Percentiles rank a stretch among this genome's conserved stretches.
These are phyloP conservation scores for Procambarus clarkii DNA, from an alignment of 1,140 invertebrate genomes.

Conservation along the genomic window DNA sequence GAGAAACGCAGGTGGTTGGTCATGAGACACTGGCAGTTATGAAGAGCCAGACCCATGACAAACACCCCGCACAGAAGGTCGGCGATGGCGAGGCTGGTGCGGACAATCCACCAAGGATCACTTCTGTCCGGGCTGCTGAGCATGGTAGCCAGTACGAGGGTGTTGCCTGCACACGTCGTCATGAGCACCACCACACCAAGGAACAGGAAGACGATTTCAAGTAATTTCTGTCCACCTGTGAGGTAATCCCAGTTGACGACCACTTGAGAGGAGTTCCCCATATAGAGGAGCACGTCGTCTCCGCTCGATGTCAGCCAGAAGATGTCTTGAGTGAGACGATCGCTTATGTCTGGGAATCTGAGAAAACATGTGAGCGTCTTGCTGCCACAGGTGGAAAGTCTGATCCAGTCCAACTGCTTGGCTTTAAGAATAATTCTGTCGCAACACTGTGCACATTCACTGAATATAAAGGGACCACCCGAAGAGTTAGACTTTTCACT, in stretches of 20 bases:
- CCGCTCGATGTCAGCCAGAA: conserved; percentile 43
- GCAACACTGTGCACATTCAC: not conserved
- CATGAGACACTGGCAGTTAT: conserved; percentile 26
- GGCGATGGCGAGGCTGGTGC: conserved; percentile 23
- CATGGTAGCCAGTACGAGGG: conserved; percentile 28
- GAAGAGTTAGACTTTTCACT: not conserved
- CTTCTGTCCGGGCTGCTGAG: not conserved
- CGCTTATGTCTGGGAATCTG: not conserved
- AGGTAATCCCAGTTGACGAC: conserved; percentile 52
- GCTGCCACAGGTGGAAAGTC: not conserved
- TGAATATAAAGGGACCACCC: not conserved
- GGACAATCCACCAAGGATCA: conserved; percentile 3
- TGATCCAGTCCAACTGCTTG: not conserved
- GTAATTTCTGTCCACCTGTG: conserved; percentile 2
- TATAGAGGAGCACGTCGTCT: not conserved
- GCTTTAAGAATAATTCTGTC: not conserved
- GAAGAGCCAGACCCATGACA: conserved; percentile 23
- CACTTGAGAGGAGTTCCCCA: conserved; percentile 37
- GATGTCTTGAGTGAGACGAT: conserved; percentile 2
- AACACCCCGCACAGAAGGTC: conserved; percentile 24
- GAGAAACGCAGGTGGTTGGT: not conserved
- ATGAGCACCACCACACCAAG: not conserved
- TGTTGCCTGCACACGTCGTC: conserved; percentile 16
- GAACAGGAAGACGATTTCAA: conserved; percentile 13
- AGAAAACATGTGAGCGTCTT: not conserved